Percentiles rank a stretch among this genome's conserved stretches.
Conservation (phyloP, 2,888 invertebrate species). For the Coremacera marginata region DNA sequence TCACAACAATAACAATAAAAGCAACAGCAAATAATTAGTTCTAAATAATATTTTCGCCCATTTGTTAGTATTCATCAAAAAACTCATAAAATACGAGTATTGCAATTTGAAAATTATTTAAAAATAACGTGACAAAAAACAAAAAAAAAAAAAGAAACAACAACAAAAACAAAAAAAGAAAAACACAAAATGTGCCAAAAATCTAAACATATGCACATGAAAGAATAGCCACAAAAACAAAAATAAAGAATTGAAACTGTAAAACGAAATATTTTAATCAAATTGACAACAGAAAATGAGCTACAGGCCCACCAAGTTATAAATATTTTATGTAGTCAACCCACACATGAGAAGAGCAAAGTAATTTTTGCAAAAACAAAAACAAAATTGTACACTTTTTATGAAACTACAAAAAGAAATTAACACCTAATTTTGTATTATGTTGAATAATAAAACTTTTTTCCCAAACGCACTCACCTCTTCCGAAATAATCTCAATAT, state of each 20-base stretch:
- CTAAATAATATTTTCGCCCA: conserved; percentile 31
- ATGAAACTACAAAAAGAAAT: too few species aligned
- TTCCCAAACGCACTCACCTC: conserved; percentile 56
- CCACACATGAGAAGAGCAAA: too few species aligned
- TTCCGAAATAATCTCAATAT: conserved; percentile 60
- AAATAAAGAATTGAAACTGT: neutral
- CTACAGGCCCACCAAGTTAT: neutral
- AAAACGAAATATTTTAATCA: neutral
- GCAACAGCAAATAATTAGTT: conserved; percentile 19
- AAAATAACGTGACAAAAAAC: conserved; percentile 24
- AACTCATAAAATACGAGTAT: too few species aligned
- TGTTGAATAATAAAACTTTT: too few species aligned
- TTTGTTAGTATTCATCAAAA: neutral
- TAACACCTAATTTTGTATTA: too few species aligned
- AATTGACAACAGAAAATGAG: conserved; percentile 12
- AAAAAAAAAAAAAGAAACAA: conserved; percentile 6
- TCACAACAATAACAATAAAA: conserved; percentile 11
- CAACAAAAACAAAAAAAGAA: too few species aligned
- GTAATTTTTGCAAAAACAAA: too few species aligned
- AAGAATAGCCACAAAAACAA: neutral
- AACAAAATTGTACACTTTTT: too few species aligned
- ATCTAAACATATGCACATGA: too few species aligned
- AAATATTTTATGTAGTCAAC: neutral
- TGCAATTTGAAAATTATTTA: conserved; percentile 14
- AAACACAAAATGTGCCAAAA: neutral